Conservation (phyloP, 2,113 vertebrate species). For the human (Homo sapiens) region DNA sequence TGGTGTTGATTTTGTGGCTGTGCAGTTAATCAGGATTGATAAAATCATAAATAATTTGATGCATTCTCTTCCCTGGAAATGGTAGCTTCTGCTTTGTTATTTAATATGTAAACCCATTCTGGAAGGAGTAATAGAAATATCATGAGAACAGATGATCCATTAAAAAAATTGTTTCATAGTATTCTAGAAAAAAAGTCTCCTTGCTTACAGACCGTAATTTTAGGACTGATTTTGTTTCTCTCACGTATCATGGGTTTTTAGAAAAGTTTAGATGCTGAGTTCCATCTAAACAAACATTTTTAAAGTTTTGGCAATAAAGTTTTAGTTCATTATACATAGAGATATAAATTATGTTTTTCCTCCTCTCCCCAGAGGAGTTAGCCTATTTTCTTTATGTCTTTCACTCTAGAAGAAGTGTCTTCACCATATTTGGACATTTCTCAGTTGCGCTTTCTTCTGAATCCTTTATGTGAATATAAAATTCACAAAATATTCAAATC, state of each 20-base stretch:
- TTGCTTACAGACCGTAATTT: not conserved
- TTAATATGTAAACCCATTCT: not conserved
- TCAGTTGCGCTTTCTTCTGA: constrained; percentile 4
- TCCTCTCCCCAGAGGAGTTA: not conserved
- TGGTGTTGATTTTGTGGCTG: not conserved
- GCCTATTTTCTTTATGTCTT: not conserved
- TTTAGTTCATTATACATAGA: not conserved
- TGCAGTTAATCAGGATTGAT: not conserved
- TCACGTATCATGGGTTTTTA: not conserved
- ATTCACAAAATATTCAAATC: not conserved
- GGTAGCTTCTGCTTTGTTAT: not conserved
- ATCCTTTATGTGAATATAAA: constrained; percentile 4
- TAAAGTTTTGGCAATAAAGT: not conserved
- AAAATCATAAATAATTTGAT: constrained; percentile 13
- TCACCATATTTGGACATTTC: not conserved
- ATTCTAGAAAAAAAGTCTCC: not conserved
- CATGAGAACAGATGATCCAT: not conserved
- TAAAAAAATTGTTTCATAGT: not conserved
- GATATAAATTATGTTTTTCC: not conserved
- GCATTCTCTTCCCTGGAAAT: not conserved
- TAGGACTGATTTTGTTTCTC: not conserved
- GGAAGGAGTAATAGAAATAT: not conserved
- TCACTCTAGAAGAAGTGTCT: not conserved
- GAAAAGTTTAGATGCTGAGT: not conserved
- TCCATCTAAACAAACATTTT: not conserved